Evolutionary conservation across 2,113 vertebrate species (phyloP), one percentile per base, ranked within the genome.

Genomic region (Lathamus discolor): DNA sequence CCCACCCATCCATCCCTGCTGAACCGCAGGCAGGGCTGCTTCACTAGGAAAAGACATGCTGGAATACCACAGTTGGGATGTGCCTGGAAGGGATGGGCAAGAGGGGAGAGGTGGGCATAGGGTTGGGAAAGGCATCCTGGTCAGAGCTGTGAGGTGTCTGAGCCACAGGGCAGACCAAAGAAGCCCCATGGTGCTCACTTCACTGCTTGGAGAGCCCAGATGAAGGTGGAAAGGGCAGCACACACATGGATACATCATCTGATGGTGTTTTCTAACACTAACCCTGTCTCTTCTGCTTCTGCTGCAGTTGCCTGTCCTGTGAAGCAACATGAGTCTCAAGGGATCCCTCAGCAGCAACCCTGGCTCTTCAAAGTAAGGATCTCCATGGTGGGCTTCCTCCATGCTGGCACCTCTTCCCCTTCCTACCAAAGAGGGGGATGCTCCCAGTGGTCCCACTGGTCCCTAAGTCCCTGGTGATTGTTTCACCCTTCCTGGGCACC

Each of bases 251-350:
- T 63, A n/a, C 51, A 68, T 25, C 62, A 75, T 5, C 23, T 6
- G 35, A 27, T 4, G 49, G 24, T 0, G 4, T 48, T 64, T 76
- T 31, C 20, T 39, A 11, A 66, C 44, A 6, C 59, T 92, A 82
- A 96, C 59, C 14, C 27, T 27, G 5, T 85, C 54, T 92, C 20
- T 49, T 96, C 49, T 95, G 72, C 46, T 90, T 96, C 70, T 93
- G 22, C 85, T 94, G 57, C 97, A 97, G 97, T n/a, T 97, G 77
- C 83, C 93, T 17, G 22, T 76, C 93, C 80, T 82, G 87, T 3
- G 90, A 85, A 93, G 89, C 92, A 3, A 67, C 59, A 97, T 97
- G 97, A 97, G 92, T 91, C 92, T 92, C 77, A 97, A 97, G 70
- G 97, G 97, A 94, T 96, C 97, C 73, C 86, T 95, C 81, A 95